phyloP scores from a whole-genome alignment of 2,797 vertebrate species.

The Meriones psammophilus region DNA sequence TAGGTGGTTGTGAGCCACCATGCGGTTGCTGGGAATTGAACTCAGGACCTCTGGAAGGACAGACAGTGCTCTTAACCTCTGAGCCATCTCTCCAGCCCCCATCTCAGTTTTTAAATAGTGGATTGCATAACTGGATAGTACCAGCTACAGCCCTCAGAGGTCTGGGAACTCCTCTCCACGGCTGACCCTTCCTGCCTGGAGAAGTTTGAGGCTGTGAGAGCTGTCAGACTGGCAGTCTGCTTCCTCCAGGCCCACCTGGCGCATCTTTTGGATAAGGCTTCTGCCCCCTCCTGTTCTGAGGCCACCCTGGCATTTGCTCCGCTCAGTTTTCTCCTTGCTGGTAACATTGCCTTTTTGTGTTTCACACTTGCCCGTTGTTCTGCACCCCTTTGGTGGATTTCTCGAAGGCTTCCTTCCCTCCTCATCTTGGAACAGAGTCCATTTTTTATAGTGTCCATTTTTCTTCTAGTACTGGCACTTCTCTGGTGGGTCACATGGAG shows the following conservation, averaged over 20 bases:
- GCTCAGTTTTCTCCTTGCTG: background rate
- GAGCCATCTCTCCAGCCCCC: too few relatives aligned
- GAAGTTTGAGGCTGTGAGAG: background rate
- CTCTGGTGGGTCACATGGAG: background rate
- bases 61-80: too few relatives aligned
- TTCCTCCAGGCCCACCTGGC: background rate
- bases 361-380: background rate
- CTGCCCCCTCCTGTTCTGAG: background rate
- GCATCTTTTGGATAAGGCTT: background rate
- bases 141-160: background rate
- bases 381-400: background rate
- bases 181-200: background rate
- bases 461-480: background rate
- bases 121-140: background rate
- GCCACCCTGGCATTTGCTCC: too few relatives aligned
- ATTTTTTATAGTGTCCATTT: background rate
- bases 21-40: too few relatives aligned
- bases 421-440: background rate
- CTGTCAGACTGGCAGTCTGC: background rate
- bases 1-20: too few relatives aligned
- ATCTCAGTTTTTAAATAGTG: background rate
- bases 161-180: background rate
- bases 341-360: background rate
- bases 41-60: too few relatives aligned
- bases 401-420: background rate